Evolutionary conservation across 2,113 vertebrate genomes (phyloP), one percentile per base, ranked within the genome.

Genomic region (Ceuthmochares aereus): DNA sequence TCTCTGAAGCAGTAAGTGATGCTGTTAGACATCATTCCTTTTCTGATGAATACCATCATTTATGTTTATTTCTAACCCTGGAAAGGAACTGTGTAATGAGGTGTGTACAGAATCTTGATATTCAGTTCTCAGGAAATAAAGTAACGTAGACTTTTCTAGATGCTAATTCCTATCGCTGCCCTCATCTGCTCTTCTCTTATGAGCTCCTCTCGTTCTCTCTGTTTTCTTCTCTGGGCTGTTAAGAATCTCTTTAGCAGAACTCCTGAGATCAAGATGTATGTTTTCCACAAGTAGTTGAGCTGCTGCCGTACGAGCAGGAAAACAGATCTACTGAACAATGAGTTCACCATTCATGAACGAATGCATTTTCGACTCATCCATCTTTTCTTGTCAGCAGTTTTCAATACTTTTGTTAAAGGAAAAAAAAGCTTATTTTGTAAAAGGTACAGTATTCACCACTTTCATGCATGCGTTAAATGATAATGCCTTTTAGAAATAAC

Each of bases 181-280:
- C 37, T 20, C 43, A 49, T 23, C 67, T 66, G 56, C 14, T 70
- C 62, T 21, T 27, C 10, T 12, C 73, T 60, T 18, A 12, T 2
- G 6, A 75, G 45, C 62, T 75, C 45, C 63, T 66, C 19, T 14
- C 3, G 0, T 12, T 67, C 43, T n/a, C 36, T 2, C 0, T 9
- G 29, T 15, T 14, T 6, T 9, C 20, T 5, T 43, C n/a, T 47
- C 4, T 15, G 34, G 83, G 77, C 66, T 52, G 34, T 26, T 73
- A 5, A 77, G 69, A 40, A 40, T 58, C n/a, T 68, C 30, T 49
- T 19, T 3, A 59, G 81, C 63, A 77, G 54, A 70, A 91, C 52
- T 34, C 42, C 70, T 5, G 30, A 43, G 72, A 45, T 51, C 14
- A 32, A 14, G 51, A 32, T 8, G 3, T 8, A 5, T 29, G 72